These are phyloP conservation scores for Pipra filicauda DNA, from an alignment of 2,113 vertebrate species.

Conservation along the genomic window DNA sequence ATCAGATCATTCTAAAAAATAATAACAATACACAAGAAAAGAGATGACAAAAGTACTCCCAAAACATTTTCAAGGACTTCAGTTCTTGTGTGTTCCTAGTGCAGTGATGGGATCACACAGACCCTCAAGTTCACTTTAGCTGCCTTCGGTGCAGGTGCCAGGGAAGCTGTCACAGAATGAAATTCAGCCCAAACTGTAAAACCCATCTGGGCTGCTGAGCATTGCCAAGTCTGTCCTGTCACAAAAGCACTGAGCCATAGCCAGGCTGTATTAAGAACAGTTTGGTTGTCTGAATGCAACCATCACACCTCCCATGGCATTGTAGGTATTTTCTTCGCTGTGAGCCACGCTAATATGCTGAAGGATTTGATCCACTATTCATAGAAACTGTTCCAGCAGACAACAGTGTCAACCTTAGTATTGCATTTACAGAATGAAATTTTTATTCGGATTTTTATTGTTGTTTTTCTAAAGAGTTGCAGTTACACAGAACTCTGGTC, in stretches of 20 bases:
- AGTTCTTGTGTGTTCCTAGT: rapidly evolving
- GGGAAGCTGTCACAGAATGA: background rate
- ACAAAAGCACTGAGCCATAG: background rate
- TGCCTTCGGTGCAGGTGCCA: background rate
- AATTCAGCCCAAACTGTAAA: background rate
- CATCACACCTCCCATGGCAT: background rate
- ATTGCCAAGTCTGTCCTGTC: background rate
- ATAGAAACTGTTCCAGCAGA: background rate
- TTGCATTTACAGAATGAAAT: background rate
- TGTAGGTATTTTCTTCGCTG: background rate
- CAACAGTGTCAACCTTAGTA: background rate
- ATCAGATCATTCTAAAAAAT: background rate
- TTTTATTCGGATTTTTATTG: background rate
- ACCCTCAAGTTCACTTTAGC: background rate
- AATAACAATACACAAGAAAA: background rate
- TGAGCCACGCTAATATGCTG: background rate
- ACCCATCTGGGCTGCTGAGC: background rate
- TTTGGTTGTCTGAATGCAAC: background rate
- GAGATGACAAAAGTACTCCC: background rate
- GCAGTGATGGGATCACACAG: background rate
- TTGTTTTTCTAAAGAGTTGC: background rate
- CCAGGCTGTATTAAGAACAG: background rate
- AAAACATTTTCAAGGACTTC: background rate
- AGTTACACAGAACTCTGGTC: background rate
- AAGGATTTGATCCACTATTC: background rate